Base-by-base conservation (phyloP, 2,888 invertebrate genomes). In the Metopia argyrocephala region DNA sequence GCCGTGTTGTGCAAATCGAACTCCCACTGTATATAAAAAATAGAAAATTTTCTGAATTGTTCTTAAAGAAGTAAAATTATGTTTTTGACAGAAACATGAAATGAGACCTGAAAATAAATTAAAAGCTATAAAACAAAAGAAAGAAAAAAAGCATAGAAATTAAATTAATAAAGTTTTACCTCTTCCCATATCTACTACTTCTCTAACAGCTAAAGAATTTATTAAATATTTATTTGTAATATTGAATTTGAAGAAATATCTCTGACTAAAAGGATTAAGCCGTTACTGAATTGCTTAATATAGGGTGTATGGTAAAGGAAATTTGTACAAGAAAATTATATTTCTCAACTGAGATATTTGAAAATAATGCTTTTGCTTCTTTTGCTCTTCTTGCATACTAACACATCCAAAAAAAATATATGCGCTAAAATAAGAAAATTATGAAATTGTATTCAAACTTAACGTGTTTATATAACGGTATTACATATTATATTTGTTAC, bases 61-160 rank as follows among this genome's bases (percentile, higher is more conserved):
- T 50, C 7, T 28, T 52, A n/a, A 52, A 21, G 27, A 50, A 31
- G 20, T n/a, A 28, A 65, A 52, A 52, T 20, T 52, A 50, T 52
- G 52, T 21, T n/a, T 20, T 31, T 23, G 31, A 65, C 28, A 50
- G 31, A 15, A 38, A 38, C 15, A n/a, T n/a, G 46, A 25, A n/a
- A 62, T 48, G 25, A 62, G 28, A 52, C 21, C 21, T 20, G 4
- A 12, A 64, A 48, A 18, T 27, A 65, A 6, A 52, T 28, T 21
- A 12, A 62, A 38, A 23, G 25, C 21, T 21, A 9, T 2, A 4
- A 64, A 46, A 46, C 7, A 25, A 45, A 18, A 21, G 2, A 5
- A n/a, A 5, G 2, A 45, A 38, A 59, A 45, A 61, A 23, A 15
- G 45, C 23, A 1, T 27, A 15, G 21, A 56, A 56, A 56, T 27